Base-by-base conservation (phyloP, 1,140 invertebrate species). In the Drosophila tropicalis region DNA sequence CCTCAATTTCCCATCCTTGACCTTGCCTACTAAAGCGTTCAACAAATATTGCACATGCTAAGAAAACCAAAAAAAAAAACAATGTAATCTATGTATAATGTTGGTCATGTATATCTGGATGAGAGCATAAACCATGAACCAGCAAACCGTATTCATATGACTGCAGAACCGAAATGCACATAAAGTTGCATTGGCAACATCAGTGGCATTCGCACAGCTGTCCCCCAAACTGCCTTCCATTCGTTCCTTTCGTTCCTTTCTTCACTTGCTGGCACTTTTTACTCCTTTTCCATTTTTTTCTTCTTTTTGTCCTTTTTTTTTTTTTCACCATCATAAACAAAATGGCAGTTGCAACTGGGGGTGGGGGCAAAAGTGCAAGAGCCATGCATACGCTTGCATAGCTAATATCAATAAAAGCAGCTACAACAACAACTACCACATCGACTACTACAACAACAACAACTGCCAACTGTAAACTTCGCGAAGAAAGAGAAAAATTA, bases 391-490 rank as follows among this genome's bases (percentile, higher is more conserved):
- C 76, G 75, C 67, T 79, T 86, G 83, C 79, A 87, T 87, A 86
- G 83, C 82, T 86, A 86, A 86, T 86, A 86, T 83, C 82, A 86
- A 87, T 86, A 86, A 87, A 86, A 72, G 56, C 81, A 83, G 79
- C 76, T 76, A 72, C 80, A 79, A 62, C 76, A 80, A 64, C 34
- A 10, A 9, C 32, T 4, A 4, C 22, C 0, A 5, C 72, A 65
- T n/a, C n/a, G n/a, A 66, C 66, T 70, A 25, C 62, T 72, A 55
- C 74, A 62, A 34, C 68, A 72, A 32, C 68, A 67, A 54, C 61
- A 44, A 54, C 41, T 39, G 56, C 15, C 57, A 76, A 72, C 72
- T 82, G 79, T 62, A 12, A 57, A 51, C 60, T 62, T 63, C 72
- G 66, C 77, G 64, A 36, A 77, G 70, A 79, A 76, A 70, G 68